A percentile compares a stretch with the other conserved stretches of the same genome.
Conservation (phyloP, 2,797 vertebrate species). For the Alectoris magna region DNA sequence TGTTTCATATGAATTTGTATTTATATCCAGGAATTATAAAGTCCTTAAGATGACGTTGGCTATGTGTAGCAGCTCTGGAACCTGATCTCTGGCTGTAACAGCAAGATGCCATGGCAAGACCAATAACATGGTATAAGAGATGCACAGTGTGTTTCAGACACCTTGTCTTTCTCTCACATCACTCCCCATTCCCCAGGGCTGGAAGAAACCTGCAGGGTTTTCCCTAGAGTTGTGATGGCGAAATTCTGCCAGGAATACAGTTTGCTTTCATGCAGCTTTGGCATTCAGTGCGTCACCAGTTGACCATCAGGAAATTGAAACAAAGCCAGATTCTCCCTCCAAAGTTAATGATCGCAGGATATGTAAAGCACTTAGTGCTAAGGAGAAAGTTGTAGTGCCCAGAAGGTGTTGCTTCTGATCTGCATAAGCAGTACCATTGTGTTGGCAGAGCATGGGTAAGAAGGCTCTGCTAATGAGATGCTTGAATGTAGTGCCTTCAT, state of each 20-base stretch:
- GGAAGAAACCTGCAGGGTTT: neutral
- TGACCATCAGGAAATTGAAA: neutral
- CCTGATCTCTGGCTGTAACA: neutral
- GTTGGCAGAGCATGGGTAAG: neutral
- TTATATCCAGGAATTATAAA: neutral
- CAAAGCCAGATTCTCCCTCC: neutral
- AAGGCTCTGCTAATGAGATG: neutral
- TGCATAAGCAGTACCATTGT: neutral
- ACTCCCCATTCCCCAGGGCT: neutral
- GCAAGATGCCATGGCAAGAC: neutral
- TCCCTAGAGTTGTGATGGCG: neutral
- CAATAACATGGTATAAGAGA: neutral
- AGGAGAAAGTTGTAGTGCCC: neutral
- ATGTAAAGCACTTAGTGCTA: neutral
- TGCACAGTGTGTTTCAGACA: neutral
- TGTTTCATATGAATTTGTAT: neutral
- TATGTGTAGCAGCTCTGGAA: neutral
- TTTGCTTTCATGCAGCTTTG: neutral
- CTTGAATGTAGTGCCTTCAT: neutral
- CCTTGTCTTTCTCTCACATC: neutral
- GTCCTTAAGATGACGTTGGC: neutral
- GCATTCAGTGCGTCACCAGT: neutral
- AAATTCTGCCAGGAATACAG: neutral
- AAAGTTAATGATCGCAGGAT: neutral
- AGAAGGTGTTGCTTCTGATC: neutral